phyloP scores from a whole-genome alignment of 1,140 invertebrate species.

The Lutraria rhynchaena region DNA sequence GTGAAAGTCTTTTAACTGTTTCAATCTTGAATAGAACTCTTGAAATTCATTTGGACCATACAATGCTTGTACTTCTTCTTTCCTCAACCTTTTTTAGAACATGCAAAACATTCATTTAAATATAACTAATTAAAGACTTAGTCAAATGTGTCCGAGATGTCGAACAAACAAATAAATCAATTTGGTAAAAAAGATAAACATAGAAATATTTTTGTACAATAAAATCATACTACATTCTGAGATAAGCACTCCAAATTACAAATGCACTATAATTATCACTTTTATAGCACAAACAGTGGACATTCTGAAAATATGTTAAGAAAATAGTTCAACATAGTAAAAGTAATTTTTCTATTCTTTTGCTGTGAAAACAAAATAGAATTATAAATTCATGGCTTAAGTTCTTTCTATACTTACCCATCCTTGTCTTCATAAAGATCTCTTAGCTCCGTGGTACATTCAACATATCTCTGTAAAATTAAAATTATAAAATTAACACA shows the following conservation, averaged over 20 bases:
- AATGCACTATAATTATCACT: too few species aligned
- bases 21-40: conserved; percentile 97
- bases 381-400: too few species aligned
- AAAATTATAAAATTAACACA: conserved; percentile 16
- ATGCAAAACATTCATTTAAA: background rate
- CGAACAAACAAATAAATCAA: background rate
- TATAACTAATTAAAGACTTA: background rate
- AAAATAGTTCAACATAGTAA: too few species aligned
- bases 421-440: conserved; percentile 99
- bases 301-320: too few species aligned
- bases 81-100: conserved; percentile 87
- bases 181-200: background rate
- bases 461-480: conserved; percentile 90
- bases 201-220: background rate
- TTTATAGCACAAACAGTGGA: too few species aligned
- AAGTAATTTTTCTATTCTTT: too few species aligned
- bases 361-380: too few species aligned
- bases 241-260: too few species aligned
- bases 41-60: conserved; percentile 99
- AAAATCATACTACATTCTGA: too few species aligned
- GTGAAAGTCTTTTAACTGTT: conserved; percentile 97
- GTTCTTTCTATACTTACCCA: too few species aligned
- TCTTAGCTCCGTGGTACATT: conserved; percentile 91
- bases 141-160: background rate
- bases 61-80: conserved; percentile 96